A percentile compares a stretch with the other conserved stretches of the same genome.
phyloP scores from a whole-genome alignment of 2,113 vertebrate genomes.

The Lasiurus borealis region DNA sequence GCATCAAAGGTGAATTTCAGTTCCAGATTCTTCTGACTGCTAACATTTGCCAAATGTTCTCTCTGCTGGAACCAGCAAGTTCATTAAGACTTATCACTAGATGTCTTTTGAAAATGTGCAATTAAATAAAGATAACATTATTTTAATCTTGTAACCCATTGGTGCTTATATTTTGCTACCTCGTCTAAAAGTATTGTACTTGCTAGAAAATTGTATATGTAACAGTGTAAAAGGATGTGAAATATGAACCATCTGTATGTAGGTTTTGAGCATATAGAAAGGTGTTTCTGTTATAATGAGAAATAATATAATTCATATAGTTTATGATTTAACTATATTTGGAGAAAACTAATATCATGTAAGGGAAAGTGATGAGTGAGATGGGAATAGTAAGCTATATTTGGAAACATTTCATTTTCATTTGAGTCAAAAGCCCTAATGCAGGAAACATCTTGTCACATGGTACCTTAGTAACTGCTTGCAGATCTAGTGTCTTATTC shows the following conservation, averaged over 20 bases:
- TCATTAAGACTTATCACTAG: slow-evolving; percentile 17
- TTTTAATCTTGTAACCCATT: neutral
- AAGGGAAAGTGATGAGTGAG: slow-evolving; percentile 8
- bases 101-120: neutral
- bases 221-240: neutral
- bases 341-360: neutral
- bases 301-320: neutral
- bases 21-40: slow-evolving; percentile 26
- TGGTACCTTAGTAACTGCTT: neutral
- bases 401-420: slow-evolving; percentile 17
- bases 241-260: neutral
- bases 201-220: neutral
- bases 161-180: neutral
- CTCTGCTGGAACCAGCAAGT: neutral
- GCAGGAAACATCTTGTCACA: neutral
- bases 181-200: slow-evolving; percentile 36
- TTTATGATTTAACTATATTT: neutral
- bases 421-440: neutral
- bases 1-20: slow-evolving; percentile 49
- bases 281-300: neutral
- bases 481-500: neutral
- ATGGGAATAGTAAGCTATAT: neutral
- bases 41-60: slow-evolving; percentile 40
- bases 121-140: neutral
- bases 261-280: neutral